These are phyloP conservation scores for Menidia beryllina DNA, from an alignment of 2,113 vertebrate species.

Conservation along the genomic window DNA sequence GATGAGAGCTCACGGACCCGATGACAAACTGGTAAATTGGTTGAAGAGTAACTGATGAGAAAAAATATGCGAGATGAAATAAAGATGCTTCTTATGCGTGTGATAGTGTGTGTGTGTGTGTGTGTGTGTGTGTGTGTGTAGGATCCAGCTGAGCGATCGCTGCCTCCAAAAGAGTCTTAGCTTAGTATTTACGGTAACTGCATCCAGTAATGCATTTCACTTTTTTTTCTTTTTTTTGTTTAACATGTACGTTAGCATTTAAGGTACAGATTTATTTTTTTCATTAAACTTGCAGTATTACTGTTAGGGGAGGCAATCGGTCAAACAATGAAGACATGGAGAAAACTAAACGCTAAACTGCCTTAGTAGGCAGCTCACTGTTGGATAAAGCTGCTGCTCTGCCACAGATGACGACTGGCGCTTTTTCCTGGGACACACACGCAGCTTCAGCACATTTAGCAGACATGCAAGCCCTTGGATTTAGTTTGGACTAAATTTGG, in stretches of 20 bases:
- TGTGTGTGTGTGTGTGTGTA: neutral
- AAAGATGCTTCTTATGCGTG: neutral
- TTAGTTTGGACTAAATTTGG: slow-evolving; percentile 41
- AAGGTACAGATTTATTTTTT: slow-evolving; percentile 8
- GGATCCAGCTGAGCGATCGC: no score
- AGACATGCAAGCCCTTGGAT: neutral
- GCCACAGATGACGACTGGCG: slow-evolving; percentile 39
- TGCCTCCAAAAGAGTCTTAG: no score
- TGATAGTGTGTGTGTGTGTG: neutral
- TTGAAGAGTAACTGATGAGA: neutral
- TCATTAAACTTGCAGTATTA: neutral
- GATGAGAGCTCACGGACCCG: slow-evolving; percentile 18
- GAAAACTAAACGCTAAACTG: slow-evolving; percentile 11
- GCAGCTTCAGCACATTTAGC: slow-evolving; percentile 8
- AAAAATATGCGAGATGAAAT: neutral
- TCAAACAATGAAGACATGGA: neutral
- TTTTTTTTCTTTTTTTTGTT: no score
- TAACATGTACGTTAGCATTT: slow-evolving; percentile 1
- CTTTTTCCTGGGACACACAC: slow-evolving; percentile 28
- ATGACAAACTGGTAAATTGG: slow-evolving; percentile 26
- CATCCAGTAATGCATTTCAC: slow-evolving; percentile 23
- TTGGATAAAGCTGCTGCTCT: slow-evolving; percentile 11
- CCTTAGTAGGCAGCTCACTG: slow-evolving; percentile 30
- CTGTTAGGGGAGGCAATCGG: slow-evolving; percentile 3
- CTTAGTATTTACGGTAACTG: neutral